phyloP scores from a whole-genome alignment of 1,140 invertebrate species.

The Eupristina koningsbergeri region DNA sequence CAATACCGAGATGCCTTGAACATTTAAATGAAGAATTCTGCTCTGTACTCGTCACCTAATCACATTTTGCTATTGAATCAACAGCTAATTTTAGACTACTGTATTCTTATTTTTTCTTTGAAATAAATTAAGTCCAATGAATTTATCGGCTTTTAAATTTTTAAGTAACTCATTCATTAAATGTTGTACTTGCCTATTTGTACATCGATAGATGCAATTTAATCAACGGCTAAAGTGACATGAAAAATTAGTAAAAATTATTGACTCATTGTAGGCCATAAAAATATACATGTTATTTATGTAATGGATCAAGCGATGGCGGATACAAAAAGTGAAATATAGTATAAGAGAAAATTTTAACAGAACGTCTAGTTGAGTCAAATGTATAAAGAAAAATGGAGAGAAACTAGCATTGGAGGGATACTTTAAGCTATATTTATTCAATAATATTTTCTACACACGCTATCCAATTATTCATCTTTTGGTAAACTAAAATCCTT shows the following conservation, averaged over 20 bases:
- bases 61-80: too few relatives aligned
- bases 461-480: too few relatives aligned
- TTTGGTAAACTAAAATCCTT: too few relatives aligned
- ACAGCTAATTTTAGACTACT: not conserved
- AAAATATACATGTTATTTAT: not conserved
- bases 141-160: too few relatives aligned
- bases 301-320: not conserved
- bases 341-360: not conserved
- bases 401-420: too few relatives aligned
- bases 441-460: too few relatives aligned
- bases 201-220: not conserved
- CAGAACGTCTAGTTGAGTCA: not conserved
- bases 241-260: not conserved
- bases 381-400: not conserved
- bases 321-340: not conserved
- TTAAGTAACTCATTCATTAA: too few relatives aligned
- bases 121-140: too few relatives aligned
- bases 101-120: not conserved
- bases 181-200: too few relatives aligned
- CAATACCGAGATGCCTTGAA: not conserved
- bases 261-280: not conserved
- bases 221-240: not conserved
- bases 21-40: not conserved
- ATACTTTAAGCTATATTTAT: too few relatives aligned
- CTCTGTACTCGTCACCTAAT: too few relatives aligned